Evolutionary conservation across 2,113 vertebrate genomes (phyloP).

Genomic region (Apteryx owenii): DNA sequence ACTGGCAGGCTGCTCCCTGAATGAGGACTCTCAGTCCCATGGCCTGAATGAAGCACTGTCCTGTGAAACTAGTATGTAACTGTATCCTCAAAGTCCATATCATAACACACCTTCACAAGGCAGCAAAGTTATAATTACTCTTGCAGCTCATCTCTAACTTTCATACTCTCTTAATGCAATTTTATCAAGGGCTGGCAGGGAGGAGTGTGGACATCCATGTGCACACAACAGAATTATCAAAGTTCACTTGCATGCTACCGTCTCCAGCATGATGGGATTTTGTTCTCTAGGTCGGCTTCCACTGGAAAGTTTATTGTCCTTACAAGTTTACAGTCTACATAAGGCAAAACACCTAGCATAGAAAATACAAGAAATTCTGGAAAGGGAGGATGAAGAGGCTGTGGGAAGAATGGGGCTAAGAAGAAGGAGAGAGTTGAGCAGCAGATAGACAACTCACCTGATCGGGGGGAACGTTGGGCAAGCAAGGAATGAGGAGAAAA

Average conservation of each 20-base stretch:
- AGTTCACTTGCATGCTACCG: neutral
- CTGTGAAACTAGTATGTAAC: neutral
- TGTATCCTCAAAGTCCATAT: neutral
- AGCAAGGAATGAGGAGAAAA: neutral
- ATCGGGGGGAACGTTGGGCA: neutral
- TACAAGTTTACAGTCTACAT: neutral
- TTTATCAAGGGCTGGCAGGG: neutral
- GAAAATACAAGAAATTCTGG: neutral
- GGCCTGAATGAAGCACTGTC: neutral
- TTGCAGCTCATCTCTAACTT: neutral
- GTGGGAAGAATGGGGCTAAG: neutral
- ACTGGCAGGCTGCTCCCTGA: neutral
- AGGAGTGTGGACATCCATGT: rapidly evolving
- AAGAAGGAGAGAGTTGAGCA: neutral
- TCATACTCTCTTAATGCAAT: rapidly evolving
- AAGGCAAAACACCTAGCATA: neutral
- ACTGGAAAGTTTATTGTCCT: neutral
- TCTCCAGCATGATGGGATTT: neutral
- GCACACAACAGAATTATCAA: neutral
- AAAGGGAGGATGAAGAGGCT: neutral
- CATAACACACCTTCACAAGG: neutral
- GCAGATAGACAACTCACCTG: neutral
- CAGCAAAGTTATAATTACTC: neutral
- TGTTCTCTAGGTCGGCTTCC: neutral
- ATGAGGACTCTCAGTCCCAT: neutral